Evolutionary conservation across 2,888 invertebrate species (phyloP), one percentile per base, ranked within the genome.

Genomic region (Trachelus tabidus): DNA sequence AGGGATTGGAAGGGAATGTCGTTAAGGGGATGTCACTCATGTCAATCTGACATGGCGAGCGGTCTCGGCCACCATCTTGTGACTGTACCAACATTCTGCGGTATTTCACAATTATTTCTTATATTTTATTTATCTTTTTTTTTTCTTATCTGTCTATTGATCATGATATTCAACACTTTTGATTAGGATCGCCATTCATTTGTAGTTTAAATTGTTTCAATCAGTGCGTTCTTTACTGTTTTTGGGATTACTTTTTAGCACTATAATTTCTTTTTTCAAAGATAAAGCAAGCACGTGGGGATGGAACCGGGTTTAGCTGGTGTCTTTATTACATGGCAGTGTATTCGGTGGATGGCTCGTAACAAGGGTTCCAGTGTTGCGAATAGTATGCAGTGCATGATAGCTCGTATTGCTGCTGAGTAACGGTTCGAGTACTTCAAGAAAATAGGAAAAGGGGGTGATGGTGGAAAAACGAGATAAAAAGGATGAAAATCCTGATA

Each of bases 21-120:
- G 89, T 90, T 89, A 89, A 90, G 90, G 91, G 91, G 89, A 90
- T 89, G 91, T 90, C 91, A 90, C 89, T 90, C 90, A 88, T 85
- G 88, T 87, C 87, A 83, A 82, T 86, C 86, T 88, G 89, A 90
- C 89, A 90, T 89, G 91, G 90, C 90, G 88, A 69, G 80, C 81
- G 77, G 82, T 81, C 83, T 81, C 80, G 81, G 81, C 85, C 84
- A 86, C 87, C 88, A 87, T 88, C 88, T 87, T 88, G 87, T 56
- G 56, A 56, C 23, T 56, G 9, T 2, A 56, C 56, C 56, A 6
- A 56, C 56, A 56, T 56, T 56, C 23, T 2, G 56, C 9, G 56
- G 56, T 2, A 23, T 23, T 23, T 9, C 23, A 9, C 56, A 23
- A 56, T 23, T 56, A 1, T 56, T 23, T 56, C 23, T 15, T 23